Evolutionary conservation across 2,797 vertebrate genomes (phyloP), one percentile per base, ranked within the genome.

Genomic region (Pelobates cultripes): DNA sequence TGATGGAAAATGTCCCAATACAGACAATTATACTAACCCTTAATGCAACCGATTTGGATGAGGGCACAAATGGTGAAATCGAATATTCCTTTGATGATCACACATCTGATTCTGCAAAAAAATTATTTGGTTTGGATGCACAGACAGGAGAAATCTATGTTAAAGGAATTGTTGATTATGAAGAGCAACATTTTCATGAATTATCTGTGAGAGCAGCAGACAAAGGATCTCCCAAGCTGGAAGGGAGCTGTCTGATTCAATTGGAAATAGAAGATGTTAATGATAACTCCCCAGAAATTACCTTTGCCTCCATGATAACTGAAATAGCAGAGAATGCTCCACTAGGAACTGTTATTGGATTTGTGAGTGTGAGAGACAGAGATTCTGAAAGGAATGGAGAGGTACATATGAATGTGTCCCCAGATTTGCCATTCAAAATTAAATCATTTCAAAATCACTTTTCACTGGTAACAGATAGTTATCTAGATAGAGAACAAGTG

Each of bases 221-320:
- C 15, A 78, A 70, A 1, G 86, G 90, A 5, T 93, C 94, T 66
- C 96, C 97, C 0, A 95, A 96, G 74, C 95, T 98, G 94, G 96
- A 98, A 86, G 96, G 95, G 28, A 96, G 96, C 12, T 98, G 97
- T 47, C 94, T 96, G 79, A 91, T 99, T 85, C 95, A 96, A 71
- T 92, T 99, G 55, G 94, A 97, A 79, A 88, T 99, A 70, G 89
- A 91, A 17, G 98, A 99, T 61, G 91, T 91, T 79, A 99, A 99
- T 51, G 97, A 99, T 90, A 98, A 99, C 6, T 89, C 91, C 8
- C 98, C 97, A 0, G 96, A 97, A 80, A 94, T 99, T 77, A 93
- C 95, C 0, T 86, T 99, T 86, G 95, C 94, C 12, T 96, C 96
- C 69, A 87, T 96, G 69, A 93, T 92, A 78, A 96, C 94, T 78